Conservation (phyloP, 2,113 vertebrate species). For the Chloroceryle aenea region DNA sequence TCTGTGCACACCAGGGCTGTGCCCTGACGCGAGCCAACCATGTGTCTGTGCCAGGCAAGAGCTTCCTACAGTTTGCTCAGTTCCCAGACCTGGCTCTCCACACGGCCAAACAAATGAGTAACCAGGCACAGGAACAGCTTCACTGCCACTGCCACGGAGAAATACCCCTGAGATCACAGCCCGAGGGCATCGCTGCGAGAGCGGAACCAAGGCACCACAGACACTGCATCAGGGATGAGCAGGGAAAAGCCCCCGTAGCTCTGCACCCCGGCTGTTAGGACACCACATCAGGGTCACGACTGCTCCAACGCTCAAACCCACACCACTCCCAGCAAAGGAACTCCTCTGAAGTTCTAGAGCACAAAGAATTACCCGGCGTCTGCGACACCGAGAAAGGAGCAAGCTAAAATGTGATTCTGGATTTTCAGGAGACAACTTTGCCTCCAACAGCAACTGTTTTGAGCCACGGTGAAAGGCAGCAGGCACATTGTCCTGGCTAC, state of each 20-base stretch:
- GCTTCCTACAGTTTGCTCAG: background rate
- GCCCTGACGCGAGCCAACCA: background rate
- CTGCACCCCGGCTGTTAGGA: background rate
- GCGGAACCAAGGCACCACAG: background rate
- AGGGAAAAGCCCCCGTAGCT: background rate
- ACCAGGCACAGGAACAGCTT: background rate
- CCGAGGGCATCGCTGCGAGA: background rate
- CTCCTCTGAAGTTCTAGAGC: background rate
- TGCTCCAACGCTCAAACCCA: background rate
- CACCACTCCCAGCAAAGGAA: rapidly evolving
- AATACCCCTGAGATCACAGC: background rate
- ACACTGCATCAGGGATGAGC: background rate
- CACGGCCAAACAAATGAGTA: background rate
- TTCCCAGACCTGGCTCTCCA: background rate
- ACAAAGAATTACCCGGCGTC: background rate
- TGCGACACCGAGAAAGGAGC: background rate
- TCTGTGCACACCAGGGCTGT: background rate
- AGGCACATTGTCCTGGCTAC: background rate
- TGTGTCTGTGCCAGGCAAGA: no score
- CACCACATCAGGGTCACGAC: background rate
- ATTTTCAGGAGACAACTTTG: background rate
- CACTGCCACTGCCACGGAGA: background rate
- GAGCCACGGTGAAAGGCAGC: background rate
- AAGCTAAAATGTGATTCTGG: background rate
- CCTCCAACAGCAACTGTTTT: background rate